These are phyloP conservation scores for Diarsia brunnea DNA, from an alignment of 2,888 invertebrate genomes.

Conservation along the genomic window DNA sequence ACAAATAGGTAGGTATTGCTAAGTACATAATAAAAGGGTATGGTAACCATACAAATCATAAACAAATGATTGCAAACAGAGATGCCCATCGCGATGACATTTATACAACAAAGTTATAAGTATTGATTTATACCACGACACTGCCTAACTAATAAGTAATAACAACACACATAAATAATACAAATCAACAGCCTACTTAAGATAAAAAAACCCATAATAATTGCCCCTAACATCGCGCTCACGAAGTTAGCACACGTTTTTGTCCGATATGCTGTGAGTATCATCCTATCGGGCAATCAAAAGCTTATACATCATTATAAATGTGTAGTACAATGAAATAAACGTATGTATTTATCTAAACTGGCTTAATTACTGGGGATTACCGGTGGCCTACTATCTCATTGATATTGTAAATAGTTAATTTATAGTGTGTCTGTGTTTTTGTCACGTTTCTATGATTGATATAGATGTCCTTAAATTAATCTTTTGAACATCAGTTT, in stretches of 20 bases:
- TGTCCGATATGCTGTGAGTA: slow-evolving; percentile 25
- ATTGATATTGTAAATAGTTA: neutral
- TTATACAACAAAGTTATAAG: slow-evolving; percentile 17
- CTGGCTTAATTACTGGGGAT: slow-evolving; percentile 54
- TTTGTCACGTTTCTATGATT: neutral
- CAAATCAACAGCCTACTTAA: slow-evolving; percentile 37
- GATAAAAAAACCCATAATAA: slow-evolving; percentile 37
- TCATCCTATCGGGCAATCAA: slow-evolving; percentile 42
- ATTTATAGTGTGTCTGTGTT: neutral
- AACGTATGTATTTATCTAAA: slow-evolving; percentile 54
- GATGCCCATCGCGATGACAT: slow-evolving; percentile 33
- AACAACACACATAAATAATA: slow-evolving; percentile 20
- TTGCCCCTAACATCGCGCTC: slow-evolving; percentile 39
- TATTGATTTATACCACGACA: neutral
- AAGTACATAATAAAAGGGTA: neutral
- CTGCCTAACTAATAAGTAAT: slow-evolving; percentile 12
- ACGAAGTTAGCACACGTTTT: slow-evolving; percentile 62
- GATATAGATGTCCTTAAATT: too few relatives aligned
- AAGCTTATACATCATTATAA: slow-evolving; percentile 35
- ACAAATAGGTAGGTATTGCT: neutral
- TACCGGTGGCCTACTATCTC: slow-evolving; percentile 24
- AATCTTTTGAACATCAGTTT: too few relatives aligned
- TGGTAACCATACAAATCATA: neutral
- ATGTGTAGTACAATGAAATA: slow-evolving; percentile 42
- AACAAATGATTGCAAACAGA: neutral